Percentiles rank a stretch among this genome's conserved stretches.
Evolutionary conservation across 35 echinoderm and acorn worm species (phyloP).

Genomic region (Apostichopus californicus): DNA sequence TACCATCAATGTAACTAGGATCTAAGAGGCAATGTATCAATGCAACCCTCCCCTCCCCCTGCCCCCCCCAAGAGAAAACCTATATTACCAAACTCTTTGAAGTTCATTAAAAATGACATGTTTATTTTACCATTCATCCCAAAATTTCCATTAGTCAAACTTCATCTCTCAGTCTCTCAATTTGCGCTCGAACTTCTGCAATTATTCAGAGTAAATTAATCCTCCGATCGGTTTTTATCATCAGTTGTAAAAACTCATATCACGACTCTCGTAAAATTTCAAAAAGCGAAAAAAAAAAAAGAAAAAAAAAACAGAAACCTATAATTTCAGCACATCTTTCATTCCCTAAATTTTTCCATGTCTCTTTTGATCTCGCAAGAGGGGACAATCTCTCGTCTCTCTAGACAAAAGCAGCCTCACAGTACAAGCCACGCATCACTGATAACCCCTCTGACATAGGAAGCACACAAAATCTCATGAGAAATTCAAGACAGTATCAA

Average conservation of each 20-base stretch:
- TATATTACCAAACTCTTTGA: neutral
- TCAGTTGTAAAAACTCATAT: no score
- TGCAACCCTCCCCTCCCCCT: no score
- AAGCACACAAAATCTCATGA: constrained; percentile 5
- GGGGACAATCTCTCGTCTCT: neutral
- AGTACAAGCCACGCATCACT: neutral
- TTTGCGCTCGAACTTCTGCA: neutral
- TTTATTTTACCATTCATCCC: neutral
- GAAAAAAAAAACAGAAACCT: neutral
- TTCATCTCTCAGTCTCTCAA: neutral
- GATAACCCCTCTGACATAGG: constrained; percentile 21
- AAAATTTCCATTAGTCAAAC: neutral
- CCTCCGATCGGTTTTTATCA: neutral
- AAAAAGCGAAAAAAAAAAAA: no score
- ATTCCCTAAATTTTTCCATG: neutral
- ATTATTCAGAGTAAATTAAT: neutral
- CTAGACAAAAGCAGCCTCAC: neutral
- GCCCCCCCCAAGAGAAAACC: no score
- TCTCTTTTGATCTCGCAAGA: neutral
- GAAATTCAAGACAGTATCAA: constrained; percentile 25
- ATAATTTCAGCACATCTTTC: neutral
- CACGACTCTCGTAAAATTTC: no score
- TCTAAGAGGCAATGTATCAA: no score
- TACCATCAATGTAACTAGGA: no score
- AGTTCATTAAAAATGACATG: constrained; percentile 1